Percentiles rank a stretch among this genome's conserved stretches.
These are phyloP conservation scores for Nannoperca obscura DNA, from an alignment of 2,797 vertebrate species.

Conservation along the genomic window DNA sequence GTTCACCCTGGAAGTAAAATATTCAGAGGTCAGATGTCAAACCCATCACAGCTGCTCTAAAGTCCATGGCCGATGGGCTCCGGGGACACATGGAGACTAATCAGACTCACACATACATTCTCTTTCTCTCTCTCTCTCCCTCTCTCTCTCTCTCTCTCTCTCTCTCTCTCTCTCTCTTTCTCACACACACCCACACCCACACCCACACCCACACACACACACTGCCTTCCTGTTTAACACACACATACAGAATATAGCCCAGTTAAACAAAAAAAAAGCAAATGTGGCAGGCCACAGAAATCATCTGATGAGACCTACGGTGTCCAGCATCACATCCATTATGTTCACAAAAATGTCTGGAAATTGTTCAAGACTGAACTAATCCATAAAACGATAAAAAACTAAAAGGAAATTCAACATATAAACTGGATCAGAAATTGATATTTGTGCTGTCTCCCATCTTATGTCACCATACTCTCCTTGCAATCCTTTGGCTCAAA, in stretches of 20 bases:
- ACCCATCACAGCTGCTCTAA: conserved; percentile 77
- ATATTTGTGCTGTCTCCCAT: neutral
- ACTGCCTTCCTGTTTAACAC: no score
- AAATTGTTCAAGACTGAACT: neutral
- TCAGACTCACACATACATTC: conserved; percentile 43
- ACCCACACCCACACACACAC: conserved; percentile 25
- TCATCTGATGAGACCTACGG: conserved; percentile 15
- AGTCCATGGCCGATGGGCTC: conserved; percentile 58
- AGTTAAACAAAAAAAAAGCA: conserved; percentile 9
- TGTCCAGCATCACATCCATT: conserved; percentile 14
- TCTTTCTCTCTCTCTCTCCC: conserved; percentile 9
- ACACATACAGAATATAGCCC: conserved; percentile 5
- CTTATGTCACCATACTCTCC: neutral
- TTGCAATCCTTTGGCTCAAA: conserved; percentile 1
- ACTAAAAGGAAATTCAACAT: neutral
- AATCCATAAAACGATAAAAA: neutral
- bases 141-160: neutral
- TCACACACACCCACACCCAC: conserved; percentile 27
- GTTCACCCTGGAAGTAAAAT: conserved; percentile 60
- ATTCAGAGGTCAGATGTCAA: conserved; percentile 72
- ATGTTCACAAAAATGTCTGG: neutral
- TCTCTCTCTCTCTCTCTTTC: neutral
- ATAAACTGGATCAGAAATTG: neutral
- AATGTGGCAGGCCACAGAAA: conserved; percentile 13
- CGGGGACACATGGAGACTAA: conserved; percentile 61